Conservation (phyloP, 1,140 invertebrate species). For the Bombus confusus region DNA sequence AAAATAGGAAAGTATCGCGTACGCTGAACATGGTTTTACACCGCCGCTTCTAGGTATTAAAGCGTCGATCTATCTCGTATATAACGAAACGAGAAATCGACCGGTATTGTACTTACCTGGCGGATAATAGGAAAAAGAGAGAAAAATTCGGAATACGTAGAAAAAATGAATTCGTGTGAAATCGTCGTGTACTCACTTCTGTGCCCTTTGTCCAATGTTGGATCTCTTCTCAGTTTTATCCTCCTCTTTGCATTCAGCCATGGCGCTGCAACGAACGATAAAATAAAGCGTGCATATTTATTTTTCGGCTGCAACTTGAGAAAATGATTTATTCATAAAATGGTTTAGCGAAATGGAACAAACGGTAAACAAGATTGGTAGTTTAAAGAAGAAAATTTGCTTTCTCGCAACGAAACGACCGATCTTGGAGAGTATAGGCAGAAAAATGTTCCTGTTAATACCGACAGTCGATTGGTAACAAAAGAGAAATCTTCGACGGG, state of each 20-base stretch:
- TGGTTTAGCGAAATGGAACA: not conserved
- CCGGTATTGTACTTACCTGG: no score
- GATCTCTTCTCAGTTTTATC: slow-evolving; percentile 89
- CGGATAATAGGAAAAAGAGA: no score
- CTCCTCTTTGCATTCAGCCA: slow-evolving; percentile 87
- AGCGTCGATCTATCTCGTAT: no score
- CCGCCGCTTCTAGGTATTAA: not conserved
- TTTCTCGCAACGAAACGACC: no score
- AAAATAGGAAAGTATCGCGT: not conserved
- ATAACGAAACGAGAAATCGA: no score
- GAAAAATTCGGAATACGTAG: no score
- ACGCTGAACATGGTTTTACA: not conserved
- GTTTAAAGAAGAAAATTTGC: no score
- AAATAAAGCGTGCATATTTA: not conserved
- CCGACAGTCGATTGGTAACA: not conserved
- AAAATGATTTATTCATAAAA: not conserved
- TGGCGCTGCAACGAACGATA: slow-evolving; percentile 82
- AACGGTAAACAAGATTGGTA: no score
- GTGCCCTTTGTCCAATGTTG: slow-evolving; percentile 90
- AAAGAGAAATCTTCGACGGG: slow-evolving; percentile 24
- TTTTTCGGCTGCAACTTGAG: not conserved
- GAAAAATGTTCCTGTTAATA: not conserved
- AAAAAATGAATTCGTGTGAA: not conserved
- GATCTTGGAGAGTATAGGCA: no score
- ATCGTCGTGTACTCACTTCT: slow-evolving; percentile 87